A percentile compares a stretch with the other conserved stretches of the same genome.
phyloP scores from a whole-genome alignment of 1,140 invertebrate species.

The Aporrectodea caliginosa region DNA sequence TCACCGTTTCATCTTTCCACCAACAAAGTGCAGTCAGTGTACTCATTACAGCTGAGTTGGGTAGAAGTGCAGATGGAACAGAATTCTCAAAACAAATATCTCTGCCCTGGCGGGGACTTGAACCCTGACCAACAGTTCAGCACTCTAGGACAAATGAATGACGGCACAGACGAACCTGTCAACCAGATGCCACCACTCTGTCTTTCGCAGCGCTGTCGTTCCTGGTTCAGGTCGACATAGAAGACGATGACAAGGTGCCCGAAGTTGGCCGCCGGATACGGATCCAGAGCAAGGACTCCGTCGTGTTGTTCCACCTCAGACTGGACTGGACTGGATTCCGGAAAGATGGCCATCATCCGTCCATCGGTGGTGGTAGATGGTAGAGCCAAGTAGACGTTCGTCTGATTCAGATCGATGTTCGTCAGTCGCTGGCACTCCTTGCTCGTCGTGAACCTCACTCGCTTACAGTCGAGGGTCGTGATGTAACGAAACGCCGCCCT shows the following conservation, averaged over 20 bases:
- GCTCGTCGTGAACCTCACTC: slow-evolving; percentile 36
- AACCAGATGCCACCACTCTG: slow-evolving; percentile 38
- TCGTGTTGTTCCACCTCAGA: slow-evolving; percentile 50
- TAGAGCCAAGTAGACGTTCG: slow-evolving; percentile 45
- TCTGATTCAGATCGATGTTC: slow-evolving; percentile 31
- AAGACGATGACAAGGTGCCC: slow-evolving; percentile 60
- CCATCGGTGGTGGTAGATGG: slow-evolving; percentile 37
- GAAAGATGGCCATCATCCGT: slow-evolving; percentile 49
- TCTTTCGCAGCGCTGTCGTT: slow-evolving; percentile 42
- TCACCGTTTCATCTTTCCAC: too few relatives aligned
- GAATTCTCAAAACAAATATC: too few relatives aligned
- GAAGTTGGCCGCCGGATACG: slow-evolving; percentile 57
- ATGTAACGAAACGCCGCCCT: neutral
- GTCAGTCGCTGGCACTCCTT: slow-evolving; percentile 39
- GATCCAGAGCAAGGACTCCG: slow-evolving; percentile 58
- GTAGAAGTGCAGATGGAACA: too few relatives aligned
- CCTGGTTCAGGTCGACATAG: slow-evolving; percentile 51
- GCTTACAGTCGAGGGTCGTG: neutral
- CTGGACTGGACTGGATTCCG: slow-evolving; percentile 52
- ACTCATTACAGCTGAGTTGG: too few relatives aligned
- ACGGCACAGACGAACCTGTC: neutral
- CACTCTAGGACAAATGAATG: too few relatives aligned
- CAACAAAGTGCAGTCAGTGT: too few relatives aligned
- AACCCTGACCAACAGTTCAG: too few relatives aligned
- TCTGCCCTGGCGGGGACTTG: too few relatives aligned